A percentile compares a stretch with the other conserved stretches of the same genome.
Evolutionary conservation across 2,888 invertebrate genomes (phyloP).

Genomic region (Erynnis tages): DNA sequence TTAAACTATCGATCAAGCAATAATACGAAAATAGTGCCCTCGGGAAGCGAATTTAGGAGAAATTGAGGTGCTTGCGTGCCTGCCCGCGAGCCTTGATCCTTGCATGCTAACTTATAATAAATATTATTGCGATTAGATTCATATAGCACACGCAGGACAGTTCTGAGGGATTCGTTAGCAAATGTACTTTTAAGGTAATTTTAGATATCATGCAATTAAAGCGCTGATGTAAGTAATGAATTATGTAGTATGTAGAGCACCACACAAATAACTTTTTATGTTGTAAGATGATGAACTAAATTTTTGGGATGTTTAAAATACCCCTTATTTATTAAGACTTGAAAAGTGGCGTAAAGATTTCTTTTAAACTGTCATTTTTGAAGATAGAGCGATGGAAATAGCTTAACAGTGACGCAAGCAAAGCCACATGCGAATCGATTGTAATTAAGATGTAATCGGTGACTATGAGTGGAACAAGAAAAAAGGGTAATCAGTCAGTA

Average conservation of each 20-base stretch:
- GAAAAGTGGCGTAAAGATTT: too few relatives aligned
- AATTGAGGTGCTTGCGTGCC: constrained; percentile 72
- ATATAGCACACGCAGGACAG: constrained; percentile 61
- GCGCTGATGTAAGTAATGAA: not conserved
- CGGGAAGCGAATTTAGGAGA: constrained; percentile 74
- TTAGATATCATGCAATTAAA: not conserved
- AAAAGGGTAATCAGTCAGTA: not conserved
- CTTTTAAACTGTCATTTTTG: too few relatives aligned
- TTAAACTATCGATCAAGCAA: constrained; percentile 75
- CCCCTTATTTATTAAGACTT: too few relatives aligned
- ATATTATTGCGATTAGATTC: constrained; percentile 57
- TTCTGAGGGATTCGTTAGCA: constrained; percentile 31
- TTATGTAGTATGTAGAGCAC: too few relatives aligned
- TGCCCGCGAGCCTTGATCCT: constrained; percentile 59
- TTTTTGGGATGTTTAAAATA: too few relatives aligned
- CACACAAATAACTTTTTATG: too few relatives aligned
- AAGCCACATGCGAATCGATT: too few relatives aligned
- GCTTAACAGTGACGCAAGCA: too few relatives aligned
- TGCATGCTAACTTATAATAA: constrained; percentile 58
- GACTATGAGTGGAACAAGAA: too few relatives aligned
- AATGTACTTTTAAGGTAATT: not conserved
- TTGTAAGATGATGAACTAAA: too few relatives aligned
- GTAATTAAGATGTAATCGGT: too few relatives aligned
- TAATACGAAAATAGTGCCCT: constrained; percentile 69
- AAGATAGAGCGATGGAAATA: too few relatives aligned